Conservation (phyloP, 2,888 invertebrate genomes). For the Agrenia bidenticulata region DNA sequence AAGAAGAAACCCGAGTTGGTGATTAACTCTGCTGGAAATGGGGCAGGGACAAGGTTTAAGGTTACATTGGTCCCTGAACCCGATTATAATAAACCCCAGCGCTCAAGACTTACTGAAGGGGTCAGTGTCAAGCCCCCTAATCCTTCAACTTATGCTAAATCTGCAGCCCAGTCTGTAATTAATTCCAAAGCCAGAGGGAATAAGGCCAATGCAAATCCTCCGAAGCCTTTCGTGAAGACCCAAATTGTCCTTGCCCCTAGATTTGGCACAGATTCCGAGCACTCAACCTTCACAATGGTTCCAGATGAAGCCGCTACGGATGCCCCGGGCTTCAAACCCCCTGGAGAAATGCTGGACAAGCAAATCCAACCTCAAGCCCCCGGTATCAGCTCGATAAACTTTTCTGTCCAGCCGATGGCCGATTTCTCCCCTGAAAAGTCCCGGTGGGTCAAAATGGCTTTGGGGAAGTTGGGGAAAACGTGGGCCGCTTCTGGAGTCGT, state of each 20-base stretch:
- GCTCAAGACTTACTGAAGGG: too few species aligned
- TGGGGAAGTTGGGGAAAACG: conserved; percentile 8
- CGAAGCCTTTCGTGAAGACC: not conserved
- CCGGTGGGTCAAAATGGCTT: conserved; percentile 6
- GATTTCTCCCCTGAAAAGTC: conserved; percentile 7
- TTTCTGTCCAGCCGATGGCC: not conserved
- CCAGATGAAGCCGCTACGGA: not conserved
- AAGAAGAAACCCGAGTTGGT: too few species aligned
- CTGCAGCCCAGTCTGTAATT: too few species aligned
- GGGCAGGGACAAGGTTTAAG: too few species aligned
- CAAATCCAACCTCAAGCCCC: not conserved
- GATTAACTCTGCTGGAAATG: too few species aligned
- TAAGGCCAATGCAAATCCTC: not conserved
- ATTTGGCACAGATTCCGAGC: not conserved
- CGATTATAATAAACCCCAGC: too few species aligned
- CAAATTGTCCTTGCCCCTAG: conserved; percentile 8
- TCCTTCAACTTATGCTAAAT: too few species aligned
- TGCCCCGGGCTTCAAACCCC: not conserved
- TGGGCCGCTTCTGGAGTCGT: not conserved
- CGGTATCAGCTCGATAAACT: not conserved
- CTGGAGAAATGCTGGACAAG: not conserved
- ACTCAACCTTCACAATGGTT: not conserved
- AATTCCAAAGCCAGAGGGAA: not conserved
- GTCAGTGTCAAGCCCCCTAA: too few species aligned
- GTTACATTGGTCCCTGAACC: too few species aligned